Conservation (phyloP, 2,888 invertebrate species). For the Odontocerum albicorne region DNA sequence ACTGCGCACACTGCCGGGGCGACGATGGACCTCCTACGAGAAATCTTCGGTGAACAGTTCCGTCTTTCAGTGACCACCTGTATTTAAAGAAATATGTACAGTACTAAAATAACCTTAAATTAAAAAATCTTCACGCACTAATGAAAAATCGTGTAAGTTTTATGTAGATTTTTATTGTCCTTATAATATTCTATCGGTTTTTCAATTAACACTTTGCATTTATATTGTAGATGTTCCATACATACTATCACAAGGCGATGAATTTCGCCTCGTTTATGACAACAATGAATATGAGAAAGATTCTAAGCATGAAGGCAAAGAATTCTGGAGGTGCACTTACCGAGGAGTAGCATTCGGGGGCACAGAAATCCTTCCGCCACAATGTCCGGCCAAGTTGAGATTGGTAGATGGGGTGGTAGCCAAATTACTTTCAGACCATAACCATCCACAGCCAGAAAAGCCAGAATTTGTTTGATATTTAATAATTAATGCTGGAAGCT, state of each 20-base stretch:
- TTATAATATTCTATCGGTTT: not conserved
- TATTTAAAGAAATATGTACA: no score
- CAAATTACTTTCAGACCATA: conserved; percentile 23
- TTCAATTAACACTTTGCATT: not conserved
- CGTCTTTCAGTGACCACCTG: no score
- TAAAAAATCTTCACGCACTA: no score
- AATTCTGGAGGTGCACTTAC: conserved; percentile 52
- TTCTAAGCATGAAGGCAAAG: conserved; percentile 43
- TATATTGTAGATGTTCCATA: conserved; percentile 31
- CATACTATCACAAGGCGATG: conserved; percentile 26
- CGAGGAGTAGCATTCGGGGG: not conserved
- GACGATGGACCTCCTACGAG: no score
- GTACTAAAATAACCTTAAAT: no score
- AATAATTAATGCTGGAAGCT: no score
- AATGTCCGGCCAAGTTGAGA: conserved; percentile 26
- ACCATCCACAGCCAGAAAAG: conserved; percentile 22
- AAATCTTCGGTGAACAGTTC: not conserved
- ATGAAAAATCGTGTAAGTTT: no score
- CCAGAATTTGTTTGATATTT: conserved; percentile 27
- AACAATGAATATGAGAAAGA: conserved; percentile 24
- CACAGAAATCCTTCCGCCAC: not conserved
- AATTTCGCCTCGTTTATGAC: conserved; percentile 26
- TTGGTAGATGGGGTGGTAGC: conserved; percentile 29
- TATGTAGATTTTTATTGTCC: not conserved
- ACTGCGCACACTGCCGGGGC: no score